Percentiles rank a stretch among this genome's conserved stretches.
These are phyloP conservation scores for Lynx canadensis DNA, from an alignment of 2,113 vertebrate genomes.

Conservation along the genomic window DNA sequence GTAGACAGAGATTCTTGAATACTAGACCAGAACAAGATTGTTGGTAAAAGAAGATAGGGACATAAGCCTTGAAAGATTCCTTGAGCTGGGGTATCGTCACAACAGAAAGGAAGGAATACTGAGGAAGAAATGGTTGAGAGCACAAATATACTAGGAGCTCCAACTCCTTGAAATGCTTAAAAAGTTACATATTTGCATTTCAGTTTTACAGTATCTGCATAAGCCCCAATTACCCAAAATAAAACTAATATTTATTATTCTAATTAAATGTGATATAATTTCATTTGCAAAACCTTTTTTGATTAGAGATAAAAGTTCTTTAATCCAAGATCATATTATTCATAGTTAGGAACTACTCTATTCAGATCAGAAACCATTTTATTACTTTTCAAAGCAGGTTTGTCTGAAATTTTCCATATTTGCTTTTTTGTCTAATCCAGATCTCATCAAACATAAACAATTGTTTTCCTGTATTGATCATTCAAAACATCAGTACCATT, in stretches of 20 bases:
- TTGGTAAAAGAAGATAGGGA: background rate
- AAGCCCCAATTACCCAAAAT: background rate
- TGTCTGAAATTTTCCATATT: background rate
- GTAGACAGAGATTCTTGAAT: background rate
- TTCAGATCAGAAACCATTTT: background rate
- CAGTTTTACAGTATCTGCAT: background rate
- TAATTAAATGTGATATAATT: conserved; percentile 31
- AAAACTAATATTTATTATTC: background rate
- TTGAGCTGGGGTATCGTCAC: background rate
- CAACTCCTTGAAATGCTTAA: background rate
- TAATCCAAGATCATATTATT: background rate
- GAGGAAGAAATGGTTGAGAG: background rate
- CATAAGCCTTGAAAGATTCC: background rate
- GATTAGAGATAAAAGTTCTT: background rate
- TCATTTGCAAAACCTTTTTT: background rate
- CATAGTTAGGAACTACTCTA: background rate
- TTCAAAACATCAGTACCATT: background rate
- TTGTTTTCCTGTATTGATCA: background rate
- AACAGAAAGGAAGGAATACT: background rate
- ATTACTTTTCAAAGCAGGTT: background rate
- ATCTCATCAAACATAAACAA: background rate
- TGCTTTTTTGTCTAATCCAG: background rate
- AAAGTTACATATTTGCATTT: background rate
- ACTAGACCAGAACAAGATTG: background rate
- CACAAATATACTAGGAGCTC: accelerated